Percentiles rank a stretch among this genome's conserved stretches.
These are phyloP conservation scores for Drosophila percnosoma DNA, from an alignment of 2,888 invertebrate genomes.

Conservation along the genomic window DNA sequence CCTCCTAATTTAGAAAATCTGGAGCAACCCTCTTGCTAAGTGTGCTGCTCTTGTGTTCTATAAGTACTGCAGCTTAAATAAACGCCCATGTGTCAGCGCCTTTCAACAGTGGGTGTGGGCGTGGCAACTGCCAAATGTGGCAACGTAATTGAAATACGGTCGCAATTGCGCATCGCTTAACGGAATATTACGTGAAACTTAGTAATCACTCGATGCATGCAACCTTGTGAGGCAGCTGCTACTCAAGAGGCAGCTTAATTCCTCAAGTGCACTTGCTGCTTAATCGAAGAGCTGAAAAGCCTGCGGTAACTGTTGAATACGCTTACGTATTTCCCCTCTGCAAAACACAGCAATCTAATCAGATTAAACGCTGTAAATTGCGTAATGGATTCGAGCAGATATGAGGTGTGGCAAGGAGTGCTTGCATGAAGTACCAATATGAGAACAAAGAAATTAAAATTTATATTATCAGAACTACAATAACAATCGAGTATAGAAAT, in stretches of 20 bases:
- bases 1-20: background rate
- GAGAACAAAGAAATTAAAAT: background rate
- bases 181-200: constrained; percentile 35
- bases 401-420: background rate
- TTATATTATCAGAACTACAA: background rate
- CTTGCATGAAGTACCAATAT: background rate
- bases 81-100: constrained; percentile 18
- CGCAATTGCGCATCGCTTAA: constrained; percentile 27
- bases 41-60: background rate
- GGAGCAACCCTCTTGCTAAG: background rate
- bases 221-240: constrained; percentile 8
- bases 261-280: constrained; percentile 23
- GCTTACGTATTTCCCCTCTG: constrained; percentile 8
- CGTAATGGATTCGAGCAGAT: background rate
- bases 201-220: constrained; percentile 21
- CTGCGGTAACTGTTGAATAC: constrained; percentile 16
- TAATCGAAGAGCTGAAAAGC: constrained; percentile 2
- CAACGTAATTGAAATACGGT: constrained; percentile 27
- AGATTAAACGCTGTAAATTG: background rate
- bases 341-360: constrained; percentile 3
- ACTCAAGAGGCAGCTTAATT: constrained; percentile 7
- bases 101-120: background rate
- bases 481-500: background rate
- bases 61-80: constrained; percentile 14
- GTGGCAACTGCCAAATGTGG: background rate